Evolutionary conservation across 2,888 invertebrate genomes (phyloP), one percentile per base, ranked within the genome.

Genomic region (Pseudanteris insignis): DNA sequence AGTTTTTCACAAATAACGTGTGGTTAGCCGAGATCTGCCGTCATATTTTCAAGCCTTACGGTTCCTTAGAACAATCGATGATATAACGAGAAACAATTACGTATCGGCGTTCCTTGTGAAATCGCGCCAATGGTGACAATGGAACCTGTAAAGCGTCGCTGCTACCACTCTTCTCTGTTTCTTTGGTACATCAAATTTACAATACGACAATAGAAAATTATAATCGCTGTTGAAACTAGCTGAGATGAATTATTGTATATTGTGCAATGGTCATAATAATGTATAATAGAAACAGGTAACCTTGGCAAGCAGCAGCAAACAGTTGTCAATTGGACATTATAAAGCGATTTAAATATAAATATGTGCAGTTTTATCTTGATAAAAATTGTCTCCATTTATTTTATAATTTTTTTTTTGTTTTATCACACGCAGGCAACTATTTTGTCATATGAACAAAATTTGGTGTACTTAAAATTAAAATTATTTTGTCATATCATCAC

Each of bases 31-130:
- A 46, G 30, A 38, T n/a, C n/a, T n/a, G n/a, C n/a, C n/a, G n/a
- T n/a, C n/a, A n/a, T n/a, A n/a, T n/a, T n/a, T n/a, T n/a, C n/a
- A n/a, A n/a, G n/a, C n/a, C 67, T 70, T 47, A 41, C 30, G 14
- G 57, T 9, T 28, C 50, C 18, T 47, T 41, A 60, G 43, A 63
- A 75, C 73, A 72, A 73, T 74, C 68, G 69, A 69, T 67, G 62
- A 67, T 73, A 74, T 75, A 75, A 74, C 74, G 71, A 74, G 70
- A 66, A 67, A 73, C 74, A 75, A 75, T 75, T 72, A 75, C 67
- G 69, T 63, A 50, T 58, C 36, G 60, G 47, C 40, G n/a, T 46
- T 64, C 67, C 67, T 73, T 68, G 72, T 32, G 50, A 37, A 53
- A n/a, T n/a, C n/a, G n/a, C n/a, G n/a, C n/a, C n/a, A n/a, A n/a